Conservation (phyloP, 2,113 vertebrate species). For the Malaclemys terrapin region DNA sequence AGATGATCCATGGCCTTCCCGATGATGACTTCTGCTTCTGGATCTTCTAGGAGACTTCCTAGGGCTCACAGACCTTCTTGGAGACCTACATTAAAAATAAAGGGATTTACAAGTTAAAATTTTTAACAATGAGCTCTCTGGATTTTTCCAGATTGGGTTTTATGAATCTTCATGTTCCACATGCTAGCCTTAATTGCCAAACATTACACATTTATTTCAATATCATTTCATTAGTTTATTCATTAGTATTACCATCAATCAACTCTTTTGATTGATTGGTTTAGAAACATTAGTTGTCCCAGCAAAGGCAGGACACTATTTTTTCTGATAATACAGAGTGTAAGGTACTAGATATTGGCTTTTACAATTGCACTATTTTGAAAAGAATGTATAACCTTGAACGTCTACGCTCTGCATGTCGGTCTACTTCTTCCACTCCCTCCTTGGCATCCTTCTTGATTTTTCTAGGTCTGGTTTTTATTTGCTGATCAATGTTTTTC, state of each 20-base stretch:
- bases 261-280: background rate
- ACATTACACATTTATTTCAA: background rate
- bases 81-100: slow-evolving; percentile 82
- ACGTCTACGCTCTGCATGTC: slow-evolving; percentile 86
- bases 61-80: slow-evolving; percentile 91
- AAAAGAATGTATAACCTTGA: slow-evolving; percentile 84
- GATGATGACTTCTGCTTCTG: slow-evolving; percentile 94
- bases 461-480: slow-evolving; percentile 95
- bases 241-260: background rate
- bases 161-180: background rate
- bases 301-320: background rate
- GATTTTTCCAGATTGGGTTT: background rate
- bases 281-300: background rate
- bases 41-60: slow-evolving; percentile 93
- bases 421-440: slow-evolving; percentile 84
- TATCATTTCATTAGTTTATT: background rate
- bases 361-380: background rate
- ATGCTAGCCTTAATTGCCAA: background rate
- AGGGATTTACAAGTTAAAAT: slow-evolving; percentile 29
- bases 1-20: slow-evolving; percentile 88
- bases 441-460: slow-evolving; percentile 89
- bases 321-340: background rate
- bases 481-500: slow-evolving; percentile 96
- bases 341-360: background rate
- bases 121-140: background rate